These are phyloP conservation scores for Dendropsophus ebraccatus DNA, from an alignment of 2,113 vertebrate species.

Conservation along the genomic window DNA sequence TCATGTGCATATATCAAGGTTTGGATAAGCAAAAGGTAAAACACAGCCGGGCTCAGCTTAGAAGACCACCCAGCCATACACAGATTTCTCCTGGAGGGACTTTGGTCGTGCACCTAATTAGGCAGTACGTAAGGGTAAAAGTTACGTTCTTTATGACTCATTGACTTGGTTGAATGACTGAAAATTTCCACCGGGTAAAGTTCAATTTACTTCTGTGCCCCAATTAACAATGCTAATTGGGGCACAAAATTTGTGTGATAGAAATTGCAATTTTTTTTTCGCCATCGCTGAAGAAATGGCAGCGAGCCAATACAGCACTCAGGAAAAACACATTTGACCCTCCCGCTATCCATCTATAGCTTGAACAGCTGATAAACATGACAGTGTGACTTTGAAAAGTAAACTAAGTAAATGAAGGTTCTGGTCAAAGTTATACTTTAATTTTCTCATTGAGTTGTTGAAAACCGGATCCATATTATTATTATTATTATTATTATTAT, in stretches of 20 bases:
- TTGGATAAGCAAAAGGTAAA: slow-evolving; percentile 39
- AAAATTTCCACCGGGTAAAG: slow-evolving; percentile 79
- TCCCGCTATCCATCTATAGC: background rate
- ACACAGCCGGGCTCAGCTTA: slow-evolving; percentile 22
- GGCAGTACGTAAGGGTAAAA: slow-evolving; percentile 68
- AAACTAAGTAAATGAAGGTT: background rate
- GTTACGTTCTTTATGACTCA: slow-evolving; percentile 72
- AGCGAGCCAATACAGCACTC: slow-evolving; percentile 41
- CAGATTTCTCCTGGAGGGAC: slow-evolving; percentile 73
- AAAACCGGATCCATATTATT: too few species aligned
- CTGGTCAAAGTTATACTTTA: background rate
- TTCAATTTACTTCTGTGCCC: slow-evolving; percentile 77
- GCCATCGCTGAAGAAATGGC: slow-evolving; percentile 60
- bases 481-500: too few species aligned
- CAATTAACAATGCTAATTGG: slow-evolving; percentile 83
- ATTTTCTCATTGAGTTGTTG: too few species aligned
- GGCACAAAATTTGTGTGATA: slow-evolving; percentile 78
- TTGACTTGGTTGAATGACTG: slow-evolving; percentile 77
- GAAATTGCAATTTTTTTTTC: slow-evolving; percentile 66
- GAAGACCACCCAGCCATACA: slow-evolving; percentile 52
- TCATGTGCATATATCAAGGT: slow-evolving; percentile 18
- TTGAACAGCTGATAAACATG: background rate
- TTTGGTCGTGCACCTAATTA: slow-evolving; percentile 78
- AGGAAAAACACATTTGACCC: slow-evolving; percentile 38
- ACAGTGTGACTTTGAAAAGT: background rate